Evolutionary conservation across 2,888 invertebrate species (phyloP).

Genomic region (Acrobasis suavella): DNA sequence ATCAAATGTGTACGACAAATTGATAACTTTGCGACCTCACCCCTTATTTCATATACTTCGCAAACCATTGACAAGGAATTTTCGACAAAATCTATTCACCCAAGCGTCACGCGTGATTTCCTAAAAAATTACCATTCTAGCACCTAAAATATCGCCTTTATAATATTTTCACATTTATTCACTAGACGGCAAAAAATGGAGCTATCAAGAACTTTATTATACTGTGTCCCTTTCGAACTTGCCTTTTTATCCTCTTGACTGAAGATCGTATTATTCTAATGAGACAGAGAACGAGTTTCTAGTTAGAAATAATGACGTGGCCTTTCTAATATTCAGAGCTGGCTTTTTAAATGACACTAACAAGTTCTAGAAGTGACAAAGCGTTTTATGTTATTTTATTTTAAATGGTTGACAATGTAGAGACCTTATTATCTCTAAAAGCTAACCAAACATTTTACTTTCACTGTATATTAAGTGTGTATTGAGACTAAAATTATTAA

Average conservation of each 20-base stretch:
- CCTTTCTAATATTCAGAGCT: slow-evolving; percentile 18
- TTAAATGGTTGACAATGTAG: background rate
- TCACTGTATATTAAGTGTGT: too few relatives aligned
- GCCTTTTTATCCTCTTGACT: slow-evolving; percentile 18
- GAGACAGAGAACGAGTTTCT: slow-evolving; percentile 18
- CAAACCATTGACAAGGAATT: slow-evolving; percentile 1
- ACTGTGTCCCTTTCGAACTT: slow-evolving; percentile 16
- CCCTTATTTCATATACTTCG: background rate
- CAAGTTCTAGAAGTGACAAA: background rate
- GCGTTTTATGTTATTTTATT: background rate
- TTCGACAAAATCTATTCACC: slow-evolving; percentile 9
- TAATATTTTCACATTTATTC: slow-evolving; percentile 20
- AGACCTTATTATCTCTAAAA: background rate
- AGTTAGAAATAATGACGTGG: slow-evolving; percentile 18
- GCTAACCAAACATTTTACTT: background rate
- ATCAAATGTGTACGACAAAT: background rate
- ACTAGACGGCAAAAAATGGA: slow-evolving; percentile 19
- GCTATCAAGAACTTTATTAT: slow-evolving; percentile 20
- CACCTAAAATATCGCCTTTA: slow-evolving; percentile 14
- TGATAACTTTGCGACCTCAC: slow-evolving; percentile 1
- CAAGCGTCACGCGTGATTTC: slow-evolving; percentile 1
- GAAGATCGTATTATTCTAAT: slow-evolving; percentile 20
- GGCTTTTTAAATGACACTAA: slow-evolving; percentile 13
- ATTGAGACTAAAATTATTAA: too few relatives aligned
- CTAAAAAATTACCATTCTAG: slow-evolving; percentile 8